Evolutionary conservation across 1,140 invertebrate genomes (phyloP).

Genomic region (Amyelois transitella): DNA sequence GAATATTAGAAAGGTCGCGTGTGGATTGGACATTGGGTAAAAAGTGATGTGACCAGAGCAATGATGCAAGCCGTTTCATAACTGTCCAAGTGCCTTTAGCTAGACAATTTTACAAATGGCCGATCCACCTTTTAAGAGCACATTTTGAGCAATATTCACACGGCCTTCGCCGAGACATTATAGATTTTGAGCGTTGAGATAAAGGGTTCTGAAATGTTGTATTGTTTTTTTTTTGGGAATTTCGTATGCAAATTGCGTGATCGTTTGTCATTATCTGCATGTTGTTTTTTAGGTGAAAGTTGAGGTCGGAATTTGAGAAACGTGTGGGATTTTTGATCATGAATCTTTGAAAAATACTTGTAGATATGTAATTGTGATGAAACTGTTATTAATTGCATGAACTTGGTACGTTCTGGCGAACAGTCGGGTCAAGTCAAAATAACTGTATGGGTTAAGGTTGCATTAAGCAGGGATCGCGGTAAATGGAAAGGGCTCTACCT

Average conservation of each 20-base stretch:
- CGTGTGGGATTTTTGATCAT: no score
- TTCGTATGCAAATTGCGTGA: neutral
- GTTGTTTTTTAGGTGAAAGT: neutral
- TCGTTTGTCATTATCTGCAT: neutral
- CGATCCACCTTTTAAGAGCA: conserved; percentile 31
- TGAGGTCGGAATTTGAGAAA: neutral
- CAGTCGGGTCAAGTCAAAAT: no score
- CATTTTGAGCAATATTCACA: conserved; percentile 49
- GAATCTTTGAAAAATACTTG: no score
- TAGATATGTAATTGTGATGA: no score
- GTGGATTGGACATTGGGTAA: conserved; percentile 20
- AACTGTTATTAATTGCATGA: no score
- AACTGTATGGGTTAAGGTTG: no score
- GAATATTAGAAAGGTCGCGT: conserved; percentile 32
- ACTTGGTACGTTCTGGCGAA: no score
- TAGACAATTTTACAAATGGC: conserved; percentile 47
- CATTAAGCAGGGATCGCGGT: no score
- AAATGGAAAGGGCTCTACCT: no score
- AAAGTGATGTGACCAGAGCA: conserved; percentile 34
- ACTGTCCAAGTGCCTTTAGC: conserved; percentile 37
- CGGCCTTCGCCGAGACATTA: conserved; percentile 47
- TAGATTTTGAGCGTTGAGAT: conserved; percentile 33
- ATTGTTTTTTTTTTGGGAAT: conserved; percentile 38
- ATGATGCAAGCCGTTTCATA: conserved; percentile 32
- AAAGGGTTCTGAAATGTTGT: conserved; percentile 46